Percentiles rank a stretch among this genome's conserved stretches.
phyloP scores from a whole-genome alignment of 2,797 vertebrate genomes.

The Pangasius macronema region DNA sequence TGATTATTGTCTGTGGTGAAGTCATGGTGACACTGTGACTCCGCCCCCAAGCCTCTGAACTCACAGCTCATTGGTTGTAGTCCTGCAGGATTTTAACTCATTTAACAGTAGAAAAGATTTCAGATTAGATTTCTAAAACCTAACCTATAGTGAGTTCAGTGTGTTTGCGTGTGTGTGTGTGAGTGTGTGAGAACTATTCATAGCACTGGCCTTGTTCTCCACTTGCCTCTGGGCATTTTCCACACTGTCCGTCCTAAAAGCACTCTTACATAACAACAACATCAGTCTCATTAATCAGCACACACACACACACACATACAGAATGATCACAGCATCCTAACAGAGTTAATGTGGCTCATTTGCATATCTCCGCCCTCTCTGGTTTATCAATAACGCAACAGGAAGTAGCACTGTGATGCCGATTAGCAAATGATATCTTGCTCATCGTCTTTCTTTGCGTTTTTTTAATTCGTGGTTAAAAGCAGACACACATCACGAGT shows the following conservation, averaged over 20 bases:
- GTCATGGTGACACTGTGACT: background rate
- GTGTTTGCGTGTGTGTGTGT: slow-evolving; percentile 1
- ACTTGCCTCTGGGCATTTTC: slow-evolving; percentile 30
- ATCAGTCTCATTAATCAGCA: background rate
- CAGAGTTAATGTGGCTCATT: background rate
- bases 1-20: background rate
- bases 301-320: slow-evolving; percentile 11
- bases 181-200: slow-evolving; percentile 27
- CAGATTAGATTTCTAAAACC: background rate
- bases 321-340: background rate
- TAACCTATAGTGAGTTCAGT: background rate
- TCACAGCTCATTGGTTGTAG: background rate
- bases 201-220: slow-evolving; percentile 16
- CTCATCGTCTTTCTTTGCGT: background rate
- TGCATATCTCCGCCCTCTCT: background rate
- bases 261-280: background rate
- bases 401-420: background rate
- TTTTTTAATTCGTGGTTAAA: background rate
- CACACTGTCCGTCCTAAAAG: slow-evolving; percentile 9
- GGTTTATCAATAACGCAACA: background rate
- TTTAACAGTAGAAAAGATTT: background rate
- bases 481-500: background rate
- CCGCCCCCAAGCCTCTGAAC: too few relatives aligned
- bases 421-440: background rate
- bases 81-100: background rate